Evolutionary conservation across 2,888 invertebrate species (phyloP).

Genomic region (Dione vanillae): DNA sequence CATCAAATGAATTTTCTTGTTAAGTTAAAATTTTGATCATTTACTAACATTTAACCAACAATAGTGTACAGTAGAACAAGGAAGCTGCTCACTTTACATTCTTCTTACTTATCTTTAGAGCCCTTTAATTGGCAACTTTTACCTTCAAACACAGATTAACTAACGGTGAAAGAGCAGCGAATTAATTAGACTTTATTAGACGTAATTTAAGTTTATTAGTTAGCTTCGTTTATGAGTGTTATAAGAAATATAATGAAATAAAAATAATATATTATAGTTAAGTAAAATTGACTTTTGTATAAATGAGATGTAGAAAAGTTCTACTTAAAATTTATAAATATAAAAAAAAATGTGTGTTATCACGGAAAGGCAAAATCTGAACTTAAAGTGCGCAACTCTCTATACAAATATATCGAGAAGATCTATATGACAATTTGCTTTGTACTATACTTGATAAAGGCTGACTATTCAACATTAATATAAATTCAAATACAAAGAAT

Average conservation of each 20-base stretch:
- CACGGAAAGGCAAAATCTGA: too few species aligned
- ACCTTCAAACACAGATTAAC: constrained; percentile 43
- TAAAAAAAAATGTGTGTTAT: too few species aligned
- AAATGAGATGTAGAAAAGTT: too few species aligned
- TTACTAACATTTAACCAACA: constrained; percentile 35
- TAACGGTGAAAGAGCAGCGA: constrained; percentile 43
- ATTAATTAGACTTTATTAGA: constrained; percentile 43
- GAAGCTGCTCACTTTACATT: constrained; percentile 42
- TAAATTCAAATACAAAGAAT: too few species aligned
- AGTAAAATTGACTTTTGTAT: not conserved
- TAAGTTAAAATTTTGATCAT: not conserved
- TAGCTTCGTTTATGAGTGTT: not conserved
- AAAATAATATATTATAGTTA: not conserved
- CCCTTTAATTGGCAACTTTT: constrained; percentile 47
- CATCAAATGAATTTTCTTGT: not conserved
- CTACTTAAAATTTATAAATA: not conserved
- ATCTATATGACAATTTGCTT: too few species aligned
- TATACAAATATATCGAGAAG: too few species aligned
- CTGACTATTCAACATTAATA: too few species aligned
- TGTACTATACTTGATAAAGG: too few species aligned
- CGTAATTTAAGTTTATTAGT: constrained; percentile 25
- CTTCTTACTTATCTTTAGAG: constrained; percentile 41
- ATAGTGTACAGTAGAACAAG: constrained; percentile 42
- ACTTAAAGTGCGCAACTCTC: too few species aligned
- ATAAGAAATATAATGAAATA: not conserved